phyloP scores from a whole-genome alignment of 2,888 invertebrate species.

The Lithophane socia region DNA sequence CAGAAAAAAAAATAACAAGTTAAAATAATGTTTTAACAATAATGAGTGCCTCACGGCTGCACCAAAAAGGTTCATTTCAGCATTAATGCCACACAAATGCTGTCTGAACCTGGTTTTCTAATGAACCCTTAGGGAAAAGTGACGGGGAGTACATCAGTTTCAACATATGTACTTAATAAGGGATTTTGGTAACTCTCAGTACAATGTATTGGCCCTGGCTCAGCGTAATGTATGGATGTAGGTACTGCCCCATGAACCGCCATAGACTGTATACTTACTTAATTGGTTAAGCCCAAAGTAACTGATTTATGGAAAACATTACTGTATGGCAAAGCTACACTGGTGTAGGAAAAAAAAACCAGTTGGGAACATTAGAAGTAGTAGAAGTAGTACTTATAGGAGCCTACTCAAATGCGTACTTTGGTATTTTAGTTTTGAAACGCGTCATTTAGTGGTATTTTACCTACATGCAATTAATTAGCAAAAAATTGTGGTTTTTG shows the following conservation, averaged over 20 bases:
- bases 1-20: too few relatives aligned
- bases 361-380: neutral
- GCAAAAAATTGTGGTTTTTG: neutral
- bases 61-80: too few relatives aligned
- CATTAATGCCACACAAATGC: too few relatives aligned
- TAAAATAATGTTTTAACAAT: too few relatives aligned
- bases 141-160: too few relatives aligned
- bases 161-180: too few relatives aligned
- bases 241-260: neutral
- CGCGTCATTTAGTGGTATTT: neutral
- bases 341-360: too few relatives aligned
- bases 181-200: neutral
- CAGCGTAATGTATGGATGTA: neutral
- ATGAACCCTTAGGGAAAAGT: too few relatives aligned
- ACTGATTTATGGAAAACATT: neutral
- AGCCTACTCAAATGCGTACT: neutral
- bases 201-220: neutral
- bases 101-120: too few relatives aligned
- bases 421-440: conserved; percentile 2
- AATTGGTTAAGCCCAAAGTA: neutral
- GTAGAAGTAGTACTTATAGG: neutral
- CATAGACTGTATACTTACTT: neutral
- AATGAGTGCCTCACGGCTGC: too few relatives aligned
- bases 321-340: neutral
- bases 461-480: neutral